Conservation (phyloP, 2,797 vertebrate genomes). For the Halcyon smyrnensis region DNA sequence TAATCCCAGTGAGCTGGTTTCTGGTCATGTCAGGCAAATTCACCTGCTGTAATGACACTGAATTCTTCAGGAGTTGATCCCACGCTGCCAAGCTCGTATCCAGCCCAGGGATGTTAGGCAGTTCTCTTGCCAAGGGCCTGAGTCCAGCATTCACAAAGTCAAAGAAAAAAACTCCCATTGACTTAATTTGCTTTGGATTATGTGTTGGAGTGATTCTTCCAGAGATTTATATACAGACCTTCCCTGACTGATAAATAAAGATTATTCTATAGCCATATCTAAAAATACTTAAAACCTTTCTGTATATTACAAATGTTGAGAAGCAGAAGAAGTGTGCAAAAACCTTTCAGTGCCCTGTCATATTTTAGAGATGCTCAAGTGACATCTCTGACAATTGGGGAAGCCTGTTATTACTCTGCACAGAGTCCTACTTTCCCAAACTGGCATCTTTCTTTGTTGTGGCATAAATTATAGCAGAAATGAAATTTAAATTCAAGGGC, state of each 20-base stretch:
- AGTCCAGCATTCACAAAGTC: not conserved
- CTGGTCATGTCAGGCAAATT: not conserved
- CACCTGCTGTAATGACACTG: not conserved
- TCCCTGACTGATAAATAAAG: not conserved
- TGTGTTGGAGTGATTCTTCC: not conserved
- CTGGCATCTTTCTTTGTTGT: slow-evolving; percentile 51
- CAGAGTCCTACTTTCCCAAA: slow-evolving; percentile 63
- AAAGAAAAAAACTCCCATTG: not conserved
- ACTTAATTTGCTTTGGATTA: not conserved
- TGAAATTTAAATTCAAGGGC: slow-evolving; percentile 62
- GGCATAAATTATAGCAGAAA: slow-evolving; percentile 46
- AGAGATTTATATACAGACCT: not conserved
- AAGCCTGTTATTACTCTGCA: slow-evolving; percentile 62
- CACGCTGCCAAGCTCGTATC: not conserved
- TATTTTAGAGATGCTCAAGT: not conserved
- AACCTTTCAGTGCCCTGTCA: slow-evolving; percentile 13
- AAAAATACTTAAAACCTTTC: slow-evolving; percentile 28
- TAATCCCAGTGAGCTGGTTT: not conserved
- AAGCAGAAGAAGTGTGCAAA: slow-evolving; percentile 2
- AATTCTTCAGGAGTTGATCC: not conserved
- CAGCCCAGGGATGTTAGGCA: not conserved
- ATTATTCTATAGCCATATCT: not conserved
- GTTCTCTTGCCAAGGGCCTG: not conserved
- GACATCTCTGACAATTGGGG: slow-evolving; percentile 52
- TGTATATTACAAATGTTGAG: not conserved